Evolutionary conservation across 2,113 vertebrate genomes (phyloP).

Genomic region (Pyxicephalus adspersus): DNA sequence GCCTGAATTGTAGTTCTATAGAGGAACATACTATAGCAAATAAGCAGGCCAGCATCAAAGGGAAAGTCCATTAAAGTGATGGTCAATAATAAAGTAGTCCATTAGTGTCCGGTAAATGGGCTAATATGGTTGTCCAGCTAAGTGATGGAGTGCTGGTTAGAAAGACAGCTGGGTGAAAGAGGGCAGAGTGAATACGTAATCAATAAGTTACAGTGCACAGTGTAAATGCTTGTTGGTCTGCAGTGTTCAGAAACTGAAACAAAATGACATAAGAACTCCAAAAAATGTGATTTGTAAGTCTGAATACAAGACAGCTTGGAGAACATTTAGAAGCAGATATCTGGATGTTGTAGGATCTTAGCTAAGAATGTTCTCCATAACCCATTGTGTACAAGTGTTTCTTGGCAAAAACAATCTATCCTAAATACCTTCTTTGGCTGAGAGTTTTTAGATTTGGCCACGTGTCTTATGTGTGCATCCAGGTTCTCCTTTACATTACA

Average conservation of each 20-base stretch:
- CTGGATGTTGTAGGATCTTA: too few relatives aligned
- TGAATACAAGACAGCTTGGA: too few relatives aligned
- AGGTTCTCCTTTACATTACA: too few relatives aligned
- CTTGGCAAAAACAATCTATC: too few relatives aligned
- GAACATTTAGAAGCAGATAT: too few relatives aligned
- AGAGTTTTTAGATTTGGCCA: too few relatives aligned
- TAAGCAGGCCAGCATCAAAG: slow-evolving; percentile 9
- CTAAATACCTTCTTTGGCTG: too few relatives aligned
- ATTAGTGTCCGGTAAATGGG: slow-evolving; percentile 32
- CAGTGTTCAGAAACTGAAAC: neutral
- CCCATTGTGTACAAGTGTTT: too few relatives aligned
- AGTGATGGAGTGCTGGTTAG: slow-evolving; percentile 27
- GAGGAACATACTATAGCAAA: neutral
- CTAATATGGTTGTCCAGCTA: slow-evolving; percentile 37
- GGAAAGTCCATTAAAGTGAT: slow-evolving; percentile 39
- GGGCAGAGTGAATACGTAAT: neutral
- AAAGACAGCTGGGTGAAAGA: slow-evolving; percentile 2
- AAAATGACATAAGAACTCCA: too few relatives aligned
- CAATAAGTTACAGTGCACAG: neutral
- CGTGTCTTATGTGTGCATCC: too few relatives aligned
- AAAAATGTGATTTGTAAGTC: too few relatives aligned
- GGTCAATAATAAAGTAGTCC: slow-evolving; percentile 36
- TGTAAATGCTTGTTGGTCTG: neutral
- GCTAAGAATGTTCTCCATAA: too few relatives aligned
- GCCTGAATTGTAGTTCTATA: neutral